A percentile compares a stretch with the other conserved stretches of the same genome.
These are phyloP conservation scores for Cygnus olor DNA, from an alignment of 2,797 vertebrate species.

Conservation along the genomic window DNA sequence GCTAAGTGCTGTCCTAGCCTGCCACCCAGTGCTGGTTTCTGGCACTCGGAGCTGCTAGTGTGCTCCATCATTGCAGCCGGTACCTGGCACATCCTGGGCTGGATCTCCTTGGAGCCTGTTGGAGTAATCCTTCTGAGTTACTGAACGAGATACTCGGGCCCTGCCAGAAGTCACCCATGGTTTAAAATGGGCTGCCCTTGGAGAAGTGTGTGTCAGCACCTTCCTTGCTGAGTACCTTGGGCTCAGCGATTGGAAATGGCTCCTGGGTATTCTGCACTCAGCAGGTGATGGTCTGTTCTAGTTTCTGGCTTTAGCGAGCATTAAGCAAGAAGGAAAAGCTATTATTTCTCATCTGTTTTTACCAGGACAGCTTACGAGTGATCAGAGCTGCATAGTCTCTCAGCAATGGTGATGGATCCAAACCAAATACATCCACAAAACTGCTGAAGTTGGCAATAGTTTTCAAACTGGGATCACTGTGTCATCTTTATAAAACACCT, in stretches of 20 bases:
- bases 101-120: background rate
- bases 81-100: background rate
- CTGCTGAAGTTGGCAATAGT: background rate
- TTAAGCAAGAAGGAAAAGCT: background rate
- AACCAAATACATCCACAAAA: background rate
- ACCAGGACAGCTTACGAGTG: background rate
- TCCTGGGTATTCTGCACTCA: background rate
- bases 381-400: background rate
- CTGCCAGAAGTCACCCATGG: background rate
- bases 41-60: background rate
- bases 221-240: background rate
- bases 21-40: slow-evolving; percentile 78
- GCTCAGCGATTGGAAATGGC: background rate
- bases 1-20: slow-evolving; percentile 70
- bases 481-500: background rate
- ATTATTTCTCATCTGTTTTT: background rate
- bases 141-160: background rate
- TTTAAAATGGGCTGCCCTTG: background rate
- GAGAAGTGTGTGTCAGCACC: background rate
- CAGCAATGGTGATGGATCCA: background rate
- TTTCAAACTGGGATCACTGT: background rate
- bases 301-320: background rate
- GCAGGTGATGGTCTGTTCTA: background rate
- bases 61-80: background rate
- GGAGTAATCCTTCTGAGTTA: background rate